Conservation (phyloP, 2,888 invertebrate species). For the Megastigmus dorsalis region DNA sequence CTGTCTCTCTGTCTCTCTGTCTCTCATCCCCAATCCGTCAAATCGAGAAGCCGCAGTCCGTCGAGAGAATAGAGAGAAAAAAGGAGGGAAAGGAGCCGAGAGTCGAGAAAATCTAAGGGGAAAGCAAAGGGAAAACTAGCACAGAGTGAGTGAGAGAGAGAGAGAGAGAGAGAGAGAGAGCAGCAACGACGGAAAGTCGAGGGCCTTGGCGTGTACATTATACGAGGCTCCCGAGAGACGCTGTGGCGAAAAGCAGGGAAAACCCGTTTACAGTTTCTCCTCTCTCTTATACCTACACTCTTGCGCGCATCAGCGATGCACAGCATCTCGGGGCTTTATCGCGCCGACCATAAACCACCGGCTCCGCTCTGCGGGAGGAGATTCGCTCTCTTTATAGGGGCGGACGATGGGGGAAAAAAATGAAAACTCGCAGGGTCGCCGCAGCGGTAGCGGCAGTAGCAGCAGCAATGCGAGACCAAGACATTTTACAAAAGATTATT, state of each 20-base stretch:
- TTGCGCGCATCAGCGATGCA: not conserved
- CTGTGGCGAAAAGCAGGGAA: not conserved
- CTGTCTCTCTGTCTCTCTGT: too few species aligned
- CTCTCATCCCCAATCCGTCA: conserved; percentile 13
- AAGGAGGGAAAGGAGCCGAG: too few species aligned
- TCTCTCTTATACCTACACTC: too few species aligned
- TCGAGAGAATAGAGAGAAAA: not conserved
- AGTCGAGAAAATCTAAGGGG: conserved; percentile 8
- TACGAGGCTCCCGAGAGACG: conserved; percentile 16
- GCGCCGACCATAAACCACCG: conserved; percentile 28
- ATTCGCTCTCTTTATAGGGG: too few species aligned
- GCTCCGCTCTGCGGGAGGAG: too few species aligned
- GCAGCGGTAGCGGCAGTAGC: not conserved
- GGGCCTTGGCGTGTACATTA: not conserved
- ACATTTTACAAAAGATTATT: conserved; percentile 31
- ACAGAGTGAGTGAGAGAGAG: too few species aligned
- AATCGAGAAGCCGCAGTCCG: conserved; percentile 2
- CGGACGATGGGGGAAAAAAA: too few species aligned
- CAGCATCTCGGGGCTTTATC: conserved; percentile 36
- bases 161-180: too few species aligned
- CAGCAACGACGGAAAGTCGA: too few species aligned
- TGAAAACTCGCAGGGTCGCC: not conserved
- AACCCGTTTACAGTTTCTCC: conserved; percentile 24
- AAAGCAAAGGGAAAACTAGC: not conserved
- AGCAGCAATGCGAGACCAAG: too few species aligned